phyloP scores from a whole-genome alignment of 2,797 vertebrate genomes.

The Benthosema pterotum region DNA sequence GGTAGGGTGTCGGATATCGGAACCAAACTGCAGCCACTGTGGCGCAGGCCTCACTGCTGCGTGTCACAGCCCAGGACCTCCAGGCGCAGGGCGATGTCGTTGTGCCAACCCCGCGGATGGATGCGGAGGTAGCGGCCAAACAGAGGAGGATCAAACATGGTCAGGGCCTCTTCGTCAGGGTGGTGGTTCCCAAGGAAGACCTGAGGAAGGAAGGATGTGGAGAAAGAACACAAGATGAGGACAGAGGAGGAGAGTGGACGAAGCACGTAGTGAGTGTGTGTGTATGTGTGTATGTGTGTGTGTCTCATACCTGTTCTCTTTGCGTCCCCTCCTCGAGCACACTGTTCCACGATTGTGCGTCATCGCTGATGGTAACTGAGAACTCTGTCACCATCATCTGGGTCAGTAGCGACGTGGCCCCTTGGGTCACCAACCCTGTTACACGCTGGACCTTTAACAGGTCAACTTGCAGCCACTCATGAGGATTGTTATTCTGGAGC shows the following conservation, averaged over 20 bases:
- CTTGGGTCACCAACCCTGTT: slow-evolving; percentile 90
- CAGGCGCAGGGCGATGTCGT: slow-evolving; percentile 87
- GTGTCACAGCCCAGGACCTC: slow-evolving; percentile 92
- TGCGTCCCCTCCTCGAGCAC: slow-evolving; percentile 74
- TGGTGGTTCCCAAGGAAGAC: slow-evolving; percentile 87
- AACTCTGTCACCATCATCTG: slow-evolving; percentile 92
- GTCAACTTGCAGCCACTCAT: slow-evolving; percentile 93
- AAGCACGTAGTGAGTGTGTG: neutral
- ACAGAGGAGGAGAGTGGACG: neutral
- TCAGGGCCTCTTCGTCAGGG: slow-evolving; percentile 78
- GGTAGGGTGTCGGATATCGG: too few relatives aligned
- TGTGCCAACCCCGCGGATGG: slow-evolving; percentile 87
- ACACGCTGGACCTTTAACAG: slow-evolving; percentile 82
- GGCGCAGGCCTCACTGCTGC: slow-evolving; percentile 63
- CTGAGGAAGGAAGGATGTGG: slow-evolving; percentile 66
- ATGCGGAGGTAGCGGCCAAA: slow-evolving; percentile 87
- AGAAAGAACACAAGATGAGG: neutral
- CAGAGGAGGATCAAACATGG: slow-evolving; percentile 82
- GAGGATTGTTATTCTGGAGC: slow-evolving; percentile 82
- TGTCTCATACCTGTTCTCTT: slow-evolving; percentile 68
- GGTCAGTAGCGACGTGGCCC: slow-evolving; percentile 81
- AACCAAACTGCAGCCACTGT: too few relatives aligned
- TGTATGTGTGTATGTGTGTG: neutral
- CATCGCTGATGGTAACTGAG: slow-evolving; percentile 84
- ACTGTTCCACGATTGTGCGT: slow-evolving; percentile 79